Conservation (phyloP, 30 jellyfish, hydroid and myxozoan species). For the Hydra vulgaris region DNA sequence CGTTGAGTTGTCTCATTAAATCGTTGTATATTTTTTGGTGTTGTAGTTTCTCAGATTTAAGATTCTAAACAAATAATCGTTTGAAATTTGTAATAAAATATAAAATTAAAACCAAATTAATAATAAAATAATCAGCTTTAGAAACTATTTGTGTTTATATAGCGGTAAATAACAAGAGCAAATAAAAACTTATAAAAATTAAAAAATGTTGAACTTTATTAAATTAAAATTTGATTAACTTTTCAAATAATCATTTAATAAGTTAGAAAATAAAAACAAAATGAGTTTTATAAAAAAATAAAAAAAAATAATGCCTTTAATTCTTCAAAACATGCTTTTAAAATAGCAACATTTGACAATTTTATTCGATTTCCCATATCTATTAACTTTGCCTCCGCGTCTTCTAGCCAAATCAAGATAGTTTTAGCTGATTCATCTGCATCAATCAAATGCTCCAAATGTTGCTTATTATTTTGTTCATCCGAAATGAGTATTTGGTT, state of each 20-base stretch:
- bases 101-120: too few species aligned
- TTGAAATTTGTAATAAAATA: too few species aligned
- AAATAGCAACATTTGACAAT: slow-evolving; percentile 48
- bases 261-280: background rate
- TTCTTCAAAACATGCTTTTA: slow-evolving; percentile 49
- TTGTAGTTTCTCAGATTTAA: background rate
- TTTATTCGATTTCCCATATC: slow-evolving; percentile 9
- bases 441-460: background rate
- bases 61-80: background rate
- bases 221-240: too few species aligned
- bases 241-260: too few species aligned
- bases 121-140: too few species aligned
- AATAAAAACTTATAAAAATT: too few species aligned
- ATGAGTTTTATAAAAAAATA: background rate
- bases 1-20: background rate
- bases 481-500: background rate
- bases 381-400: slow-evolving; percentile 14
- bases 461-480: background rate
- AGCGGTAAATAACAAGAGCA: too few species aligned
- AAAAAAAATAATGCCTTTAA: slow-evolving; percentile 14
- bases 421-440: slow-evolving; percentile 39
- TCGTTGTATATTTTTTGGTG: background rate
- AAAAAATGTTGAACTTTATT: too few species aligned
- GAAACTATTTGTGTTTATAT: too few species aligned
- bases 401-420: slow-evolving; percentile 38